A percentile compares a stretch with the other conserved stretches of the same genome.
phyloP scores from a whole-genome alignment of 2,888 invertebrate genomes.

The Carpatolechia fugitivella region DNA sequence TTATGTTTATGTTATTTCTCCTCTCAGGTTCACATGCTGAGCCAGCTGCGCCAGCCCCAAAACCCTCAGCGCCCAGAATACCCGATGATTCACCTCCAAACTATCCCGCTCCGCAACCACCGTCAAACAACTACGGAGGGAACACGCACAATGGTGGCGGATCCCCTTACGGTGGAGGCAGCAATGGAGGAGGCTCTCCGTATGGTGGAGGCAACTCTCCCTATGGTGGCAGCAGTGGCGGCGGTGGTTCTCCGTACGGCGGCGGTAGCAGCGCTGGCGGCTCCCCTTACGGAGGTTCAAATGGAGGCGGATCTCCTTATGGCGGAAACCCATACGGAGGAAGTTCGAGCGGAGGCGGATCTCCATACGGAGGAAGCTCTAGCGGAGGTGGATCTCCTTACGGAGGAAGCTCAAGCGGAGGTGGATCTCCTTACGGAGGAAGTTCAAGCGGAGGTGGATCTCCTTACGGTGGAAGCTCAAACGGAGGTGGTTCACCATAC shows the following conservation, averaged over 20 bases:
- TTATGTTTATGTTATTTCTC: background rate
- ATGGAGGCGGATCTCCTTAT: background rate
- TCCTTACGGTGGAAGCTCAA: conserved; percentile 26
- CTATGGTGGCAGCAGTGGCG: conserved; percentile 20
- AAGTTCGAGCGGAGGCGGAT: conserved; percentile 24
- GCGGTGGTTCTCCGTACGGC: conserved; percentile 27
- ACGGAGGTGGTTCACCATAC: conserved; percentile 34
- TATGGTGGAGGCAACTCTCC: conserved; percentile 40
- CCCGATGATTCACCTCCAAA: conserved; percentile 59
- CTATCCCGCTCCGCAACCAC: conserved; percentile 69
- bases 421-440: conserved; percentile 26
- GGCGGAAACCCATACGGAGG: conserved; percentile 33
- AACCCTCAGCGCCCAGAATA: conserved; percentile 46
- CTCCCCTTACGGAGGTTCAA: conserved; percentile 28
- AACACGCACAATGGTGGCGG: conserved; percentile 25
- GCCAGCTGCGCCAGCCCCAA: conserved; percentile 50
- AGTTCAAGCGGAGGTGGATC: conserved; percentile 17
- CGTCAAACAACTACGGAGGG: conserved; percentile 32
- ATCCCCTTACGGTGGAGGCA: conserved; percentile 12
- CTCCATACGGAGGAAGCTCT: conserved; percentile 30
- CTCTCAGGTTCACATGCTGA: conserved; percentile 64
- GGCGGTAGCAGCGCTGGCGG: conserved; percentile 28
- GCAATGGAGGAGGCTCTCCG: conserved; percentile 26
- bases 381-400: conserved; percentile 24
- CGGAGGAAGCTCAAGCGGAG: conserved; percentile 25